Evolutionary conservation across 2,113 vertebrate species (phyloP).

Genomic region (Calyptomena viridis): DNA sequence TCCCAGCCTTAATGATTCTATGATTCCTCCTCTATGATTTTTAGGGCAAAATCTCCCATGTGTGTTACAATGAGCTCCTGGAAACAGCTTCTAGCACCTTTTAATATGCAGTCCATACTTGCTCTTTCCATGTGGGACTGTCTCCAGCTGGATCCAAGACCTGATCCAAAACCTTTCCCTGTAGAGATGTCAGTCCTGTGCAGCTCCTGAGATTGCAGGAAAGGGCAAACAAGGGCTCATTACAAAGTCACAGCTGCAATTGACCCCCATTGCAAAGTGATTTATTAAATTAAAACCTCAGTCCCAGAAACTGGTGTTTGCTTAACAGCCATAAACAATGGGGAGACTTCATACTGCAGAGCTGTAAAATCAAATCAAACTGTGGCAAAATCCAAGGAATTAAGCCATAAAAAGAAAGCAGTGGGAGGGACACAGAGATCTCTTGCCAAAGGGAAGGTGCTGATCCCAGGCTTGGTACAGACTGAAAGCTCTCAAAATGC

Average conservation of each 20-base stretch:
- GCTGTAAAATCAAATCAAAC: slow-evolving; percentile 69
- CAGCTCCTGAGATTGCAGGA: not conserved
- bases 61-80: not conserved
- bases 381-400: slow-evolving; percentile 33
- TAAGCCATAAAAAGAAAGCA: slow-evolving; percentile 37
- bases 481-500: not conserved
- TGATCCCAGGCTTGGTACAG: not conserved
- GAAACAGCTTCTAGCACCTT: not conserved
- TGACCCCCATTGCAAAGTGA: slow-evolving; percentile 60
- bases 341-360: slow-evolving; percentile 37
- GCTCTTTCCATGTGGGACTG: not conserved
- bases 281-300: slow-evolving; percentile 74
- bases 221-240: not conserved
- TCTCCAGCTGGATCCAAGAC: not conserved
- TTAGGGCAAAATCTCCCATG: not conserved
- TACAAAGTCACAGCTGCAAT: slow-evolving; percentile 49
- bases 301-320: slow-evolving; percentile 67
- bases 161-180: not conserved
- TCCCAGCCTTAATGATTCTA: not conserved
- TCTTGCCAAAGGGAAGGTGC: slow-evolving; percentile 48
- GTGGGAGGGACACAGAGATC: not conserved
- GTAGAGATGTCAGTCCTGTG: fast-evolving
- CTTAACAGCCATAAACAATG: slow-evolving; percentile 56
- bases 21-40: not conserved
- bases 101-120: fast-evolving